Conservation (phyloP, 2,113 vertebrate genomes). For the Chunga burmeisteri region DNA sequence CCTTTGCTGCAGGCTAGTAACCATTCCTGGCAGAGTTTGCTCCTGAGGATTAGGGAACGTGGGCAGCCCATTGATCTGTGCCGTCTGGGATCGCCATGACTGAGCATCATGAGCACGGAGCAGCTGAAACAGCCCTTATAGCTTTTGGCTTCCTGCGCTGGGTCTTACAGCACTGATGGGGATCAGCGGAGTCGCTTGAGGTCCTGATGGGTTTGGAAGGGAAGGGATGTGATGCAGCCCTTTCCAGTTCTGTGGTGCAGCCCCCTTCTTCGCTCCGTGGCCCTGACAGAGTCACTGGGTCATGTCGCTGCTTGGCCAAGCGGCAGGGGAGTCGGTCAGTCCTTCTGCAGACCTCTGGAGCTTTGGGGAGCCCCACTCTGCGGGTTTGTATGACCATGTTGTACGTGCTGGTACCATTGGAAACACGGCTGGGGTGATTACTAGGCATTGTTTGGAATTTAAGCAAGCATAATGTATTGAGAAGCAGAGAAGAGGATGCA, state of each 20-base stretch:
- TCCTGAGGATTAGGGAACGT: background rate
- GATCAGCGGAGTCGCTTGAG: accelerated
- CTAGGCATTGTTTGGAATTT: background rate
- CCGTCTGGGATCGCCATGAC: background rate
- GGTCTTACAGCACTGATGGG: accelerated
- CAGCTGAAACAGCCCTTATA: accelerated
- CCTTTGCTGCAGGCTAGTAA: background rate
- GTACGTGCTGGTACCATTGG: background rate
- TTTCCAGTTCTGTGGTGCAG: background rate
- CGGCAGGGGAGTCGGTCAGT: accelerated
- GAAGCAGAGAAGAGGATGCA: background rate
- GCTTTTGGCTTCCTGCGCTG: accelerated
- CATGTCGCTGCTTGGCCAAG: background rate
- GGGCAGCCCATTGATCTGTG: background rate
- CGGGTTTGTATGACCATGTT: accelerated
- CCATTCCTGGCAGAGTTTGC: conserved; percentile 4
- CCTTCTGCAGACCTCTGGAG: background rate
- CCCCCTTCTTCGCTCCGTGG: background rate
- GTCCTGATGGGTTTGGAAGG: background rate
- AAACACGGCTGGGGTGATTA: background rate
- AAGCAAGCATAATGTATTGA: background rate
- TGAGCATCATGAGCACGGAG: accelerated
- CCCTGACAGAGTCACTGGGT: background rate
- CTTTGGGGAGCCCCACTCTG: background rate
- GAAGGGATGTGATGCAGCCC: accelerated